Evolutionary conservation across 2,797 vertebrate genomes (phyloP).

Genomic region (Leucoraja ocellata): DNA sequence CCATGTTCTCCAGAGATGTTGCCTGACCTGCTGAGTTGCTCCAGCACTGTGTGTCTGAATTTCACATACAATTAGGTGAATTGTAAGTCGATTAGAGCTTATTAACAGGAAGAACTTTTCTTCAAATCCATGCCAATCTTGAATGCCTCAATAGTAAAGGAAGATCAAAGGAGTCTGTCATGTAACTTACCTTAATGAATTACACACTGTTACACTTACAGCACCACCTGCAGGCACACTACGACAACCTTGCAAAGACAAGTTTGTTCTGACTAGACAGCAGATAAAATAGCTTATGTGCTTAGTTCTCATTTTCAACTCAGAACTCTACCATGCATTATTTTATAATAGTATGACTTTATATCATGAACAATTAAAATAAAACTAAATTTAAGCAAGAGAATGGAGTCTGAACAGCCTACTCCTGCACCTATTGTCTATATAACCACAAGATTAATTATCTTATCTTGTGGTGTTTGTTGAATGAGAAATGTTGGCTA

Average conservation of each 20-base stretch:
- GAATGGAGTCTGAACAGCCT: too few species aligned
- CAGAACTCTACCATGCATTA: not conserved
- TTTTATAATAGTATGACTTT: not conserved
- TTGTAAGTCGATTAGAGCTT: not conserved
- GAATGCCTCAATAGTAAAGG: not conserved
- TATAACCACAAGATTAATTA: not conserved
- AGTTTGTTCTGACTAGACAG: not conserved
- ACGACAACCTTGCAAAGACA: not conserved
- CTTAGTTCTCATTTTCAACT: not conserved
- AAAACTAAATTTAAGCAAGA: too few species aligned
- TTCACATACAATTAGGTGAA: not conserved
- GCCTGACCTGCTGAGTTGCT: too few species aligned
- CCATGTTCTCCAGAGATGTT: too few species aligned
- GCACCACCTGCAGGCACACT: not conserved
- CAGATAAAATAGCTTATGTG: not conserved
- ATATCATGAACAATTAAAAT: not conserved
- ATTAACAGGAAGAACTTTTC: not conserved
- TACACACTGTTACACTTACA: not conserved
- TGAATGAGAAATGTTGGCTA: not conserved
- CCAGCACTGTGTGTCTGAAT: too few species aligned
- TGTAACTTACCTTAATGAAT: not conserved
- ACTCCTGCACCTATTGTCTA: too few species aligned
- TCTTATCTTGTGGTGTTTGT: not conserved
- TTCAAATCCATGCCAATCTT: not conserved
- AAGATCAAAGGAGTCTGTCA: not conserved